Conservation (phyloP, 2,113 vertebrate genomes). For the Aphyosemion australe region DNA sequence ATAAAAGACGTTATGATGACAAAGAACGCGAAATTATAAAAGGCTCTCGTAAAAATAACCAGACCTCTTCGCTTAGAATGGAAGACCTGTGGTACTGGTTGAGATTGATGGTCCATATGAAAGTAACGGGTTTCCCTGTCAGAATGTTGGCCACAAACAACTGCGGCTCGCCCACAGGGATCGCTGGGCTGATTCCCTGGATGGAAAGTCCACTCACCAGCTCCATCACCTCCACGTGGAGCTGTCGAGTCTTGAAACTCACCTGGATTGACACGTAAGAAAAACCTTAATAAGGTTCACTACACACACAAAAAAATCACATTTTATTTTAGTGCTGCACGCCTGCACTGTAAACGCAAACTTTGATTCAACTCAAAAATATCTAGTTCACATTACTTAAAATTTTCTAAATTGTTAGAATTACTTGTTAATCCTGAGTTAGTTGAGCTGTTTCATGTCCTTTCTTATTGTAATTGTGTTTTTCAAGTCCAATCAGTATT, state of each 20-base stretch:
- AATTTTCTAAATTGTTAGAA: too few species aligned
- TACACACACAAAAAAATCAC: neutral
- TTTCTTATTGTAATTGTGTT: too few species aligned
- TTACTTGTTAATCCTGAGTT: too few species aligned
- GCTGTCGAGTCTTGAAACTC: constrained; percentile 76
- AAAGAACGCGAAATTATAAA: neutral
- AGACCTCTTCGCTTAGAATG: constrained; percentile 70
- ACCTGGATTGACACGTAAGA: constrained; percentile 79
- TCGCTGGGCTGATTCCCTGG: constrained; percentile 80
- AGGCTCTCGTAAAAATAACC: constrained; percentile 1
- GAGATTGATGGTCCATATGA: constrained; percentile 90
- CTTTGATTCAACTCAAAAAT: too few species aligned
- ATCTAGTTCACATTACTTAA: too few species aligned
- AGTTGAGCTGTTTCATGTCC: too few species aligned
- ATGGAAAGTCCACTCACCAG: constrained; percentile 83
- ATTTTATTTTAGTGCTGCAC: neutral
- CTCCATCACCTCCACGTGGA: constrained; percentile 89
- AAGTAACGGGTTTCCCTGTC: constrained; percentile 82
- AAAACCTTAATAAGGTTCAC: neutral
- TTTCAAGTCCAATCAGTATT: too few species aligned
- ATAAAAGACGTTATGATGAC: neutral
- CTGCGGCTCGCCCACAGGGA: constrained; percentile 80
- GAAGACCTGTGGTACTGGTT: constrained; percentile 67
- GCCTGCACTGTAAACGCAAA: too few species aligned
- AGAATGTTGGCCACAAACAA: constrained; percentile 82